Base-by-base conservation (phyloP, 2,888 invertebrate species). In the Notodonta ziczac region DNA sequence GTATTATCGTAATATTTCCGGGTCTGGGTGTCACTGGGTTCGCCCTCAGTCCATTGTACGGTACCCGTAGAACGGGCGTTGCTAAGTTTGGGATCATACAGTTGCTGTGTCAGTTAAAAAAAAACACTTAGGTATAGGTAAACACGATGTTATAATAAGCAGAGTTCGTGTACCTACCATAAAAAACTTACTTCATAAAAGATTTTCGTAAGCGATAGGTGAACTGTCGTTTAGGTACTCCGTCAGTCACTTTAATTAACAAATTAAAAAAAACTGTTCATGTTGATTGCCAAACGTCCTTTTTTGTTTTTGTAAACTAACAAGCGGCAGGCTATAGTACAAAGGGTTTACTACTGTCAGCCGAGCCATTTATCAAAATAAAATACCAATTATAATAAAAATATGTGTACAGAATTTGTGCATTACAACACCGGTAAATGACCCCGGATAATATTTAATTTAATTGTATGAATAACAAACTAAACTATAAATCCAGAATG, bases 221-320 rank as follows among this genome's bases (percentile, higher is more conserved):
- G 13, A n/a, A n/a, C 13, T n/a, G 13, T 10, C 42, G 46, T 16
- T 50, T 16, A 8, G 50, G 16, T 50, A 50, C 7, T 50, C 9
- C 10, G 4, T 48, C n/a, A 48, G 8, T 8, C 5, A 48, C 14
- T 16, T 50, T 16, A 16, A 16, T 2, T 3, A 50, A 16, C 14
- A 50, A 9, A 14, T 16, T 16, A 16, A 9, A 16, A 50, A 50
- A 50, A 5, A 16, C 24, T 50, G 50, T 50, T 16, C 50, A n/a
- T 50, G 14, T 50, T 16, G 50, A 50, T 50, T 35, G 61, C 71
- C 66, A 65, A 50, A 60, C 58, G 58, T 51, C 55, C 59, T 73
- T 58, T 16, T 9, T 59, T 40, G 13, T 58, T 59, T 61, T 0
- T 59, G 46, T n/a, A 58, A 55, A 55, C 16, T n/a, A 48, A 24